A percentile compares a stretch with the other conserved stretches of the same genome.
phyloP scores from a whole-genome alignment of 2,888 invertebrate genomes.

The Amphipoea lucens region DNA sequence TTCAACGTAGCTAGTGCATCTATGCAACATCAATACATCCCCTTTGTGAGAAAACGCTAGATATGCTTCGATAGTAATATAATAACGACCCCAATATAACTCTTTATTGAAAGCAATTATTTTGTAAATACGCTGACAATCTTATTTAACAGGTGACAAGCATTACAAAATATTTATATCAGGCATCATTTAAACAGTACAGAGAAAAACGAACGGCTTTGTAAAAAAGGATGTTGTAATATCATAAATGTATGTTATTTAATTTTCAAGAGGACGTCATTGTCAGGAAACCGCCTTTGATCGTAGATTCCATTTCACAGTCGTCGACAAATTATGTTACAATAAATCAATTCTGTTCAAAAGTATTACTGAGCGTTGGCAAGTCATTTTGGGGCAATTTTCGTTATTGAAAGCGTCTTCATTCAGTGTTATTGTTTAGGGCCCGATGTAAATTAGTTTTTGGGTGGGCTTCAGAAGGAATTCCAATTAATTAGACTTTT shows the following conservation, averaged over 20 bases:
- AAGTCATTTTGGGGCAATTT: conserved; percentile 81
- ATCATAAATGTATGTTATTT: conserved; percentile 17
- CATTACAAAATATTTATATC: background rate
- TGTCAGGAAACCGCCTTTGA: conserved; percentile 46
- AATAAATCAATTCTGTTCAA: conserved; percentile 76
- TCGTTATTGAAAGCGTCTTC: conserved; percentile 81
- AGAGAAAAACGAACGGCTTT: conserved; percentile 8
- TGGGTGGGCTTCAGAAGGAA: conserved; percentile 75
- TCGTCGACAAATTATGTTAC: conserved; percentile 70
- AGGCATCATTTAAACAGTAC: conserved; percentile 5
- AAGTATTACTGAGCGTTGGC: conserved; percentile 71
- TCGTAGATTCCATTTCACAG: conserved; percentile 60
- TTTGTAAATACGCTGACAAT: background rate
- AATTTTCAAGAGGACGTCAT: conserved; percentile 20
- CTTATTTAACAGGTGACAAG: conserved; percentile 2
- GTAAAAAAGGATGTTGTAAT: conserved; percentile 10
- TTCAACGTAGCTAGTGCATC: background rate
- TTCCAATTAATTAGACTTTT: conserved; percentile 79
- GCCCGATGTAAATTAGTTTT: conserved; percentile 81
- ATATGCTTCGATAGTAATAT: conserved; percentile 13
- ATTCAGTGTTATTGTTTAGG: conserved; percentile 82
- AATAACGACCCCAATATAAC: conserved; percentile 1
- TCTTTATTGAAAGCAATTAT: conserved; percentile 5
- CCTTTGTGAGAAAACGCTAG: conserved; percentile 4
- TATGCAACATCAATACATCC: conserved; percentile 3